Base-by-base conservation (phyloP, 2,113 vertebrate genomes). In the Osmerus eperlanus region DNA sequence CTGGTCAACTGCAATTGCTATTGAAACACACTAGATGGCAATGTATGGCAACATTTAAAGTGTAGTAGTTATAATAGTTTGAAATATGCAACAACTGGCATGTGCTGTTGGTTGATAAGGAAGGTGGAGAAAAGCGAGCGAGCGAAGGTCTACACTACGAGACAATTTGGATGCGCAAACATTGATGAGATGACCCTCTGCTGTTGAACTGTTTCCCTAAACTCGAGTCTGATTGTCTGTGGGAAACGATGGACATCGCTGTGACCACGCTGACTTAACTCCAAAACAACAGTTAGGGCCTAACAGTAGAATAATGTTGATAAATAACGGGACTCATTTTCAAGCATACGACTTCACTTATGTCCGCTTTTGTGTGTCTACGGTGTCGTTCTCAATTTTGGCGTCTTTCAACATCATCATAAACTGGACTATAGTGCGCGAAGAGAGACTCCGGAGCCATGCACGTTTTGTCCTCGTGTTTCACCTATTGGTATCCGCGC, bases 391-490 rank as follows among this genome's bases (percentile, higher is more conserved):
- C 76, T 81, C 88, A 12, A 81, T 91, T 15, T 74, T 93, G 41
- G 78, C 89, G 18, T 67, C 91, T 81, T 93, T 93, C 83, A 93
- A 92, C 78, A 55, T 93, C 58, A 13, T 93, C 54, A 92, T 93
- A 67, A 91, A 90, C 81, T 90, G 78, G 83, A 89, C 91, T 16
- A 92, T 93, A 4, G 2, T 91, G 1, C 81, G 89, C 5, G 88
- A 89, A 25, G 66, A 75, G 79, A 77, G 78, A 0, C 86, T 93
- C 3, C 87, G 92, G 47, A 47, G 66, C 0, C 90, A 91, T 4
- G 90, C 87, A 0, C 89, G 92, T 71, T 93, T 93, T 73, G 92
- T 91, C 68, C 79, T 93, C 67, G 73, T 93, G 0, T 89, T 93
- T 78, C 87, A 92, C 73, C 83, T 93, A 74, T 78, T 93, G 29